Evolutionary conservation across 2,113 vertebrate genomes (phyloP), one percentile per base, ranked within the genome.

Genomic region (Eulemur macaco): DNA sequence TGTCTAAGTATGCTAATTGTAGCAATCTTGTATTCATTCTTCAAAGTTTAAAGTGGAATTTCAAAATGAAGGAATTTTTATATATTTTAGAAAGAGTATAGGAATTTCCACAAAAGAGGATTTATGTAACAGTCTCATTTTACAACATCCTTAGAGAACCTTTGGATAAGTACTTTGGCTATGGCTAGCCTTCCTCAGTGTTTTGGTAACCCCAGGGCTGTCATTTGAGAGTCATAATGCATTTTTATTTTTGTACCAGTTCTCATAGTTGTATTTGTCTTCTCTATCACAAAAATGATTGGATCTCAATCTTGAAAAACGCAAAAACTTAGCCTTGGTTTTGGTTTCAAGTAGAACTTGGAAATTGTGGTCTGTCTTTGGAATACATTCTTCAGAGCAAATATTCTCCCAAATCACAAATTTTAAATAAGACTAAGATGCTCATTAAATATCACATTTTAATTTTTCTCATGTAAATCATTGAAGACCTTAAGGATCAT

Each of bases 251-350:
- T 84, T 78, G 71, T n/a, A 15, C 52, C 64, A 91, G 20, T 85
- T 92, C 71, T 94, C 71, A 92, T 52, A 80, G 71, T 31, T 85
- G 47, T 45, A 71, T 96, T 94, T 96, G 91, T 7, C 52, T 91
- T 10, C 23, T 74, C 39, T 42, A 50, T 92, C n/a, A 60, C 92
- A 94, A 84, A 91, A 91, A 91, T 31, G 63, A 88, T 58, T 83
- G 54, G n/a, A 54, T 54, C 58, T 89, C 56, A 69, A 50, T 81
- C 45, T 69, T 83, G 45, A 23, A 86, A 34, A 56, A 47, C 87
- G 45, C 64, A 60, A 52, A 86, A 78, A 58, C 11, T 56, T 47
- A 90, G 52, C 34, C 23, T 82, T 74, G 52, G 37, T 83, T 90
- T 94, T 94, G 68, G 60, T 76, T 90, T 76, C 37, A 63, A 68